These are phyloP conservation scores for Synanthedon myopaeformis DNA, from an alignment of 2,888 invertebrate species.

Conservation along the genomic window DNA sequence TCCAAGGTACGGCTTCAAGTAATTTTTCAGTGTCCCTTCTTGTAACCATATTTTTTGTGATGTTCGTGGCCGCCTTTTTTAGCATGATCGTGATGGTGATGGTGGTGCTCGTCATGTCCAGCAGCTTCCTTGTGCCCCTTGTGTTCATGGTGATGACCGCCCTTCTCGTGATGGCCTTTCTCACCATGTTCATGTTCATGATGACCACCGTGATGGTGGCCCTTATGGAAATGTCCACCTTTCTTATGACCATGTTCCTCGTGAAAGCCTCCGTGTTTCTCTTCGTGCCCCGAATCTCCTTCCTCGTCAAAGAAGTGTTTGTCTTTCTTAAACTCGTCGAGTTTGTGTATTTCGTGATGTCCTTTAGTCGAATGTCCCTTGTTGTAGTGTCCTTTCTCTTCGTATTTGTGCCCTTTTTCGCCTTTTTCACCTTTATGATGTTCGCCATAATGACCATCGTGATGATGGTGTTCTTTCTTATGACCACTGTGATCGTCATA, in stretches of 20 bases:
- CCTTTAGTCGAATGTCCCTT: conserved; percentile 90
- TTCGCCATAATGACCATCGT: conserved; percentile 74
- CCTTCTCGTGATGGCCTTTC: conserved; percentile 84
- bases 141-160: conserved; percentile 82
- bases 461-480: conserved; percentile 74
- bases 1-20: conserved; percentile 1
- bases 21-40: conserved; percentile 54
- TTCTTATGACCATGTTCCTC: conserved; percentile 85
- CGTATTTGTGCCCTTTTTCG: conserved; percentile 75
- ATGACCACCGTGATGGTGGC: conserved; percentile 82
- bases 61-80: conserved; percentile 85
- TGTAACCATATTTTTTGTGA: conserved; percentile 82
- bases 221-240: conserved; percentile 84
- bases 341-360: conserved; percentile 85
- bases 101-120: conserved; percentile 82
- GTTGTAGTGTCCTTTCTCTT: conserved; percentile 79
- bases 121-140: conserved; percentile 83
- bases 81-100: conserved; percentile 79
- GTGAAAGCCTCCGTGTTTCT: conserved; percentile 84
- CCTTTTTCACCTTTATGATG: conserved; percentile 76
- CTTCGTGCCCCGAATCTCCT: conserved; percentile 84
- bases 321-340: conserved; percentile 88
- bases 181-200: conserved; percentile 84
- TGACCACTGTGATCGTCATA: conserved; percentile 74
- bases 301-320: conserved; percentile 89